Percentiles rank a stretch among this genome's conserved stretches.
Evolutionary conservation across 2,888 invertebrate genomes (phyloP).

Genomic region (Dicyrtoma fusca): DNA sequence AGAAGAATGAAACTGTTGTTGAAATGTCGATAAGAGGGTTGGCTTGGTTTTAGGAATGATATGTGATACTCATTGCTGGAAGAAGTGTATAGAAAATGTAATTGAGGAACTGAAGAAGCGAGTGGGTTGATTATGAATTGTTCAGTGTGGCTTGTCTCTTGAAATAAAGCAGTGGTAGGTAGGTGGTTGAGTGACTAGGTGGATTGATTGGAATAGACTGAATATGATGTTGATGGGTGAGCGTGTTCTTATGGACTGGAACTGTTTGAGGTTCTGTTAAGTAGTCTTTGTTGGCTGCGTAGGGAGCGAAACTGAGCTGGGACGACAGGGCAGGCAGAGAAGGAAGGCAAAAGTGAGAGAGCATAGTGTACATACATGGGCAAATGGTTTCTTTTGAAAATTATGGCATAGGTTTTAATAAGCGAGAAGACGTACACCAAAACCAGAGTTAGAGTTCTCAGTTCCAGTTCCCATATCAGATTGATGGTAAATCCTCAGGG

Average conservation of each 20-base stretch:
- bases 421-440: slow-evolving; percentile 23
- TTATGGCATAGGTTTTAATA: slow-evolving; percentile 46
- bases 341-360: slow-evolving; percentile 4
- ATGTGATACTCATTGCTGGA: no score
- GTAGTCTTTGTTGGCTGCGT: no score
- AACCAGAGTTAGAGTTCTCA: neutral
- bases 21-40: no score
- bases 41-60: no score
- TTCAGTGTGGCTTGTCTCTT: no score
- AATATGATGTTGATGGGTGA: slow-evolving; percentile 5
- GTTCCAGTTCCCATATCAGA: slow-evolving; percentile 48
- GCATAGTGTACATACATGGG: slow-evolving; percentile 20
- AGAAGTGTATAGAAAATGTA: no score
- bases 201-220: slow-evolving; percentile 41
- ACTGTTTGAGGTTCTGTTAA: neutral
- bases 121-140: no score
- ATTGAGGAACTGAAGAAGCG: no score
- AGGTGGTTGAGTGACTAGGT: slow-evolving; percentile 21
- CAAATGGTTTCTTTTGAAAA: slow-evolving; percentile 39
- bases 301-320: neutral
- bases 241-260: slow-evolving; percentile 28
- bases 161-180: neutral
- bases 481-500: slow-evolving; percentile 44
- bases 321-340: neutral
- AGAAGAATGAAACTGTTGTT: no score